These are phyloP conservation scores for Drosophila athabasca DNA, from an alignment of 1,140 invertebrate genomes.

Conservation along the genomic window DNA sequence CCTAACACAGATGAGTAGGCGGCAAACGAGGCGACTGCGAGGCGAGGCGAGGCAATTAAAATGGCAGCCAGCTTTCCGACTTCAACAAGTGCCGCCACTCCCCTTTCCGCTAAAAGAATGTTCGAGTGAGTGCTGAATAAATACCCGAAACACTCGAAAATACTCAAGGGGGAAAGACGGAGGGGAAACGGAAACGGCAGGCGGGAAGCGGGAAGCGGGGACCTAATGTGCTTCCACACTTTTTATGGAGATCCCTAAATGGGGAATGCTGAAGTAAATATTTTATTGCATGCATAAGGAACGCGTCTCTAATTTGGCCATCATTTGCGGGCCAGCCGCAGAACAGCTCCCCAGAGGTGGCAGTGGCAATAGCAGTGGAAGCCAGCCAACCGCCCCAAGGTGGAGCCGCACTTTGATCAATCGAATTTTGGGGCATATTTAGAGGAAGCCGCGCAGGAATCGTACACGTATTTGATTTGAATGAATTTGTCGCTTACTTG, in stretches of 20 bases:
- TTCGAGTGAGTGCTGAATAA: conserved; percentile 36
- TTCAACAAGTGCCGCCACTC: conserved; percentile 56
- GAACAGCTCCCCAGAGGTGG: conserved; percentile 21
- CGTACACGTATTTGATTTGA: conserved; percentile 17
- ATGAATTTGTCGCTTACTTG: conserved; percentile 13
- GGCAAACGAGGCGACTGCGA: conserved; percentile 43
- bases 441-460: not conserved
- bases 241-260: conserved; percentile 38
- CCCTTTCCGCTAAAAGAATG: not conserved
- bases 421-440: conserved; percentile 15
- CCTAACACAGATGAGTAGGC: conserved; percentile 48
- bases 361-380: not conserved
- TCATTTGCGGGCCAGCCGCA: conserved; percentile 36
- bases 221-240: conserved; percentile 37
- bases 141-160: conserved; percentile 36
- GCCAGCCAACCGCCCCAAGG: not conserved
- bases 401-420: conserved; percentile 2
- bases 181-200: no score
- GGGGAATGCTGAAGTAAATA: conserved; percentile 36
- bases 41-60: conserved; percentile 62
- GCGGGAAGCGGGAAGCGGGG: not conserved
- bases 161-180: not conserved
- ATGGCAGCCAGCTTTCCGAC: conserved; percentile 37
- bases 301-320: conserved; percentile 41
- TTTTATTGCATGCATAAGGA: conserved; percentile 47